Evolutionary conservation across 2,888 invertebrate genomes (phyloP).

Genomic region (Perithous albicinctus): DNA sequence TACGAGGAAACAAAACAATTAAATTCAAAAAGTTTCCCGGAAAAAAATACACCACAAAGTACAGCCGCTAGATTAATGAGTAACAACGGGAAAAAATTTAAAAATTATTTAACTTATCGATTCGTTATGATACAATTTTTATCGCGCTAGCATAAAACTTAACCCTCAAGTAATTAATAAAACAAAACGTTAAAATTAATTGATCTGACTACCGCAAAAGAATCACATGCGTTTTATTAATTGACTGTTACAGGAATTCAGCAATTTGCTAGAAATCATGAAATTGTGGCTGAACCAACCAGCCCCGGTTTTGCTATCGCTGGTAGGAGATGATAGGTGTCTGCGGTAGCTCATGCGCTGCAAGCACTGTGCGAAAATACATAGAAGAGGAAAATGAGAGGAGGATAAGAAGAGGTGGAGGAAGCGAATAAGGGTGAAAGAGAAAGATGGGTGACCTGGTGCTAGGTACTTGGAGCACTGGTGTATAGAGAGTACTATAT

Average conservation of each 20-base stretch:
- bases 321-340: slow-evolving; percentile 39
- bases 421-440: slow-evolving; percentile 39
- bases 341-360: slow-evolving; percentile 12
- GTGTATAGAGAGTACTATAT: not conserved
- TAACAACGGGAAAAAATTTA: no score
- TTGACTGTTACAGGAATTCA: not conserved
- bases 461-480: slow-evolving; percentile 20
- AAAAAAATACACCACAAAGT: no score
- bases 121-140: not conserved
- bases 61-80: no score
- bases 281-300: not conserved
- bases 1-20: no score
- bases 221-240: not conserved
- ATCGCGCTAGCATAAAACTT: no score
- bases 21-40: no score
- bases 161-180: not conserved
- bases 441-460: slow-evolving; percentile 41
- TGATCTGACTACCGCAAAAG: not conserved
- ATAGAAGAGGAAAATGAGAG: slow-evolving; percentile 30
- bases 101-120: not conserved
- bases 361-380: slow-evolving; percentile 8
- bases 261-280: not conserved
- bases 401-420: slow-evolving; percentile 30
- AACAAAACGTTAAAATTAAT: not conserved
- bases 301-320: not conserved